Evolutionary conservation across 2,888 invertebrate species (phyloP), one percentile per base, ranked within the genome.

Genomic region (Osmoderma eremita): DNA sequence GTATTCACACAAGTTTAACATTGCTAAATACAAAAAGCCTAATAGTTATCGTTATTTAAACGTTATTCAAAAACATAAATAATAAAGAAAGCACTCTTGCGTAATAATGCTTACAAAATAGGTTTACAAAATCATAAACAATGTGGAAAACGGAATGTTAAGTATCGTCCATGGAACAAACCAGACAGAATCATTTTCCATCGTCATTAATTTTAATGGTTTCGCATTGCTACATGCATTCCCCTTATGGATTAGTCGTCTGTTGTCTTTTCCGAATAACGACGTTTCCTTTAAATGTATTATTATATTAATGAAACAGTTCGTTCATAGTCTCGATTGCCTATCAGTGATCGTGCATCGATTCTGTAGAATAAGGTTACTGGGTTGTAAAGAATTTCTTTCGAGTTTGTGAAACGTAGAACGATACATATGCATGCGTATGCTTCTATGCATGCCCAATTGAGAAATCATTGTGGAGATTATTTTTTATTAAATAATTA

Each of bases 231-330:
- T 22, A 39, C 56, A 41, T 41, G 20, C 56, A 56, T 54, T 54
- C 41, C 54, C 39, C 45, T 39, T 41, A 41, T 39, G 54, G 41
- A 12, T 54, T 54, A 41, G 38, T 39, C 18, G 38, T 20, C 41
- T 20, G 20, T 18, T 6, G 22, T 54, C 39, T 41, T 54, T 41
- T 54, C 13, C 12, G 20, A 41, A 56, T 39, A 56, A 20, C 56
- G 22, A 56, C 42, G 56, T 56, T 56, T 56, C 56, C 56, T 56
- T 41, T 56, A 56, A 56, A 56, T 56, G 56, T 20, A 56, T 56
- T 56, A 56, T 56, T 56, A 41, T 56, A 56, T 56, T 42, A 56
- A 56, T 56, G 56, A 56, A 56, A 56, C 22, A 17, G 8, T 22
- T 56, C 20, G 41, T 39, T 42, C 39, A 56, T 41, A 56, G 22